Evolutionary conservation across 2,888 invertebrate species (phyloP), one percentile per base, ranked within the genome.

Genomic region (Osmoderma eremita): DNA sequence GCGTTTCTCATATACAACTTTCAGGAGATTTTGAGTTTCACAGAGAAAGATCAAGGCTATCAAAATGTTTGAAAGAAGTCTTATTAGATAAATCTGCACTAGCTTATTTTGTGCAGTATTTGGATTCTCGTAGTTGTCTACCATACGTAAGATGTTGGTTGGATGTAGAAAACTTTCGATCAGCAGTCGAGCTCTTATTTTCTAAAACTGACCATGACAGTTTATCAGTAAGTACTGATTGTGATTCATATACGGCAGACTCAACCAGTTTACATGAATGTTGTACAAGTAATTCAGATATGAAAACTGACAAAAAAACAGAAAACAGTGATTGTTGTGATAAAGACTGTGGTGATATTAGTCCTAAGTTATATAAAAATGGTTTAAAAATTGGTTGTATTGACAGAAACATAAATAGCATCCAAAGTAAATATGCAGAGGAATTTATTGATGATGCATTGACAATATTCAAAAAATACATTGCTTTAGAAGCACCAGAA

Each of bases 71-170:
- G 68, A 83, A 86, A 67, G 91, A 95, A 76, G 88, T 94, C 71
- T 84, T 97, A 13, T 82, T 86, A 22, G 93, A 94, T 81, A 91
- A 91, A 78, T 89, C 89, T 78, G 92, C 92, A 65, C 84, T 95
- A 22, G 90, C 90, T 51, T 93, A 93, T 81, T 93, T 96, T 79
- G 87, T 94, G 64, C 93, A 94, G 76, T 97, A 89, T 81, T 88
- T 97, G 88, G 93, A 95, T 76, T 85, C 88, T n/a, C 86, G 88
- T 71, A 88, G 88, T 66, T 87, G 88, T 63, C 81, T 90, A 64
- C 81, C 86, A 17, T 83, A 90, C 36, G 86, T 93, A 1, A 90
- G 90, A 79, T 91, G 92, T 80, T 93, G 90, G 88, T 79, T 92
- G 71, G 93, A 93, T 76, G 86, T 91, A 49, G 90, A 92, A 76